phyloP scores from a whole-genome alignment of 2,888 invertebrate genomes.

The Thysanoteuthis rhombus region DNA sequence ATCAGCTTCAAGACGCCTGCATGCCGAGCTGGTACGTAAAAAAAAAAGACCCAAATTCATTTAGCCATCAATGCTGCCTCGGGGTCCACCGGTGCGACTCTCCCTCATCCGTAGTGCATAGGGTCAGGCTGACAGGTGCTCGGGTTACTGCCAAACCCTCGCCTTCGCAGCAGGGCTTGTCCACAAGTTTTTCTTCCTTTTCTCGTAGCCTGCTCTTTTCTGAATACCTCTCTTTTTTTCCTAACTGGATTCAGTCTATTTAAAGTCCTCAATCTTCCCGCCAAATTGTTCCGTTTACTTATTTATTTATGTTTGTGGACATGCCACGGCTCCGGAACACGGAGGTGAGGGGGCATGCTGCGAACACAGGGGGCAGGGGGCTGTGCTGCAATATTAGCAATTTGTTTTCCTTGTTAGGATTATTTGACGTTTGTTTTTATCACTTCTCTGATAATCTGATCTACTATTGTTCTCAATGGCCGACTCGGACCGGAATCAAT shows the following conservation, averaged over 20 bases:
- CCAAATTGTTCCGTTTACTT: neutral
- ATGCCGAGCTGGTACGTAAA: neutral
- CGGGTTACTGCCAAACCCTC: neutral
- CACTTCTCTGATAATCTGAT: neutral
- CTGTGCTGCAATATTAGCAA: neutral
- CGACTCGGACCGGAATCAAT: neutral
- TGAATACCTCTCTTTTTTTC: neutral
- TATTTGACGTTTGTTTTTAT: neutral
- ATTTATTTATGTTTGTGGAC: neutral
- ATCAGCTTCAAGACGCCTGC: neutral
- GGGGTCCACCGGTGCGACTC: conserved; percentile 12
- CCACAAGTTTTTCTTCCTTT: neutral
- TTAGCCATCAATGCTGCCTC: neutral
- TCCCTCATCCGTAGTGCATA: neutral
- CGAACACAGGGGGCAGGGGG: neutral
- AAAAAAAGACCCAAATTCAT: conserved; percentile 12
- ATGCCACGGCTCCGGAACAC: neutral
- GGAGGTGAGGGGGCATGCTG: too few species aligned
- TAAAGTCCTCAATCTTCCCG: neutral
- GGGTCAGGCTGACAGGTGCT: neutral
- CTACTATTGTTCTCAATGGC: neutral
- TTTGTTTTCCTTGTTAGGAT: neutral
- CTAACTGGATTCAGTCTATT: neutral
- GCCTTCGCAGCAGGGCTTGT: neutral
- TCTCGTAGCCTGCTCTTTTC: neutral